Evolutionary conservation across 64 coral and sea anemone genomes (phyloP).

Genomic region (Anthopleura sola): DNA sequence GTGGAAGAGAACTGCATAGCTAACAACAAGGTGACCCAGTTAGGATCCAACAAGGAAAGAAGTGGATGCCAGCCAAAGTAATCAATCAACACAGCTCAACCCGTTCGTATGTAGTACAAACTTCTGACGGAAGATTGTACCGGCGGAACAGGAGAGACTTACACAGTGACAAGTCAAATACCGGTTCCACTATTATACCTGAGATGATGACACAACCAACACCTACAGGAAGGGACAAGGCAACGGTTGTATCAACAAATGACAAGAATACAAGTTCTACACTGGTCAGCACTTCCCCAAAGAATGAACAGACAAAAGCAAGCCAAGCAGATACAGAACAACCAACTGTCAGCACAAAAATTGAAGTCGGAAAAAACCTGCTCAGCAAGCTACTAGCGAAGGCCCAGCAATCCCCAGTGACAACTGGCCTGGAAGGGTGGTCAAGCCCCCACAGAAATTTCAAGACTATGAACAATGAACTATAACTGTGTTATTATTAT

Average conservation of each 20-base stretch:
- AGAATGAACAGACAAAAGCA: background rate
- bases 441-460: background rate
- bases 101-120: constrained; percentile 54
- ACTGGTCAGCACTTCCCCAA: background rate
- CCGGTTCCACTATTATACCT: background rate
- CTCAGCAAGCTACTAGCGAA: constrained; percentile 5
- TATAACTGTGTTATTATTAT: background rate
- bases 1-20: constrained; percentile 36
- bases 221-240: background rate
- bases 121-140: constrained; percentile 22
- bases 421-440: background rate
- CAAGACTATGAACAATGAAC: background rate
- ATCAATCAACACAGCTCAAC: constrained; percentile 51
- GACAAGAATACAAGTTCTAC: background rate
- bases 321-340: background rate
- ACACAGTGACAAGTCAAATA: background rate
- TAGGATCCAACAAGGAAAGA: constrained; percentile 29
- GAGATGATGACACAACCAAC: background rate
- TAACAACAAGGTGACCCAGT: constrained; percentile 19
- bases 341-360: background rate
- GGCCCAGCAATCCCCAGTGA: background rate
- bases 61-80: constrained; percentile 43
- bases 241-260: background rate
- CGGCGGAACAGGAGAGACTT: constrained; percentile 35
- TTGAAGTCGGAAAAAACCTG: background rate